phyloP scores from a whole-genome alignment of 64 coral and sea anemone genomes.

The Pocillopora damicornis region DNA sequence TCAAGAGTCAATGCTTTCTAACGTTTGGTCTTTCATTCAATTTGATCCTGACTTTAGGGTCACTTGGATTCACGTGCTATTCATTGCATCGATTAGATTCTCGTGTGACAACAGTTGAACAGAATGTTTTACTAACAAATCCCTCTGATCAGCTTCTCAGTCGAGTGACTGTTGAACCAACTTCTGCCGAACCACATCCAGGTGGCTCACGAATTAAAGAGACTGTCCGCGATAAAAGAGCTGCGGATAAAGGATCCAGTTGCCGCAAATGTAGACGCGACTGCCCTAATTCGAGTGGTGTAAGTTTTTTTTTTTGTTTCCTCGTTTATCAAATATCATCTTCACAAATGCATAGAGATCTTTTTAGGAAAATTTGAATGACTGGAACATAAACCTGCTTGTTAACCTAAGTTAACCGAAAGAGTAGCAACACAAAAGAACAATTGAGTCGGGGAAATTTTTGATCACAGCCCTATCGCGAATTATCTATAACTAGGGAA shows the following conservation, averaged over 20 bases:
- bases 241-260: background rate
- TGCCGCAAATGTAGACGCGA: background rate
- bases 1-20: background rate
- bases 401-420: no score
- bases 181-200: no score
- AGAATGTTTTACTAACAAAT: background rate
- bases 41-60: background rate
- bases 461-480: no score
- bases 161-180: no score
- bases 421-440: no score
- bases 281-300: background rate
- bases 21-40: background rate
- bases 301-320: background rate
- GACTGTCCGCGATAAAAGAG: background rate
- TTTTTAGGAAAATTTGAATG: no score
- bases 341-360: no score
- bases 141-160: no score
- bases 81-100: background rate
- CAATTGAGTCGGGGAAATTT: no score
- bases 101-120: background rate
- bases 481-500: no score
- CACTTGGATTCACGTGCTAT: background rate
- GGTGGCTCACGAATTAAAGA: background rate
- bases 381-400: no score
- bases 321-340: no score